Evolutionary conservation across 2,888 invertebrate genomes (phyloP), one percentile per base, ranked within the genome.

Genomic region (Trichopoda pennipes): DNA sequence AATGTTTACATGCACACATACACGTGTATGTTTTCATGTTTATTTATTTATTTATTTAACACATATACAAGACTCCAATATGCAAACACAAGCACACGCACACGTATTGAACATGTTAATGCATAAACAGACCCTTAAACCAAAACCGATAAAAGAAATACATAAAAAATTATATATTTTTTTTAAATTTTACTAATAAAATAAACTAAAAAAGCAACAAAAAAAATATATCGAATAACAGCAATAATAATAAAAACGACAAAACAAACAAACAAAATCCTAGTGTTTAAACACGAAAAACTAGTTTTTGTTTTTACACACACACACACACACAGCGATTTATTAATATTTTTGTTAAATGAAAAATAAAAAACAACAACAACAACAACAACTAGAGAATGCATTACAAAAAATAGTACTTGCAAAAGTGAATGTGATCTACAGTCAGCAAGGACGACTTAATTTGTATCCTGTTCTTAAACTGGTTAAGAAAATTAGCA

Each of bases 71-170:
- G n/a, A n/a, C 51, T 56, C 7, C 28, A 12, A 0, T 17, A 28
- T 10, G 42, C 23, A 32, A 47, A 44, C 28, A 17, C 38, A 12
- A 2, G 10, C 12, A 44, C 32, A 32, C 19, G 47, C 28, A 32
- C 47, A 47, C 21, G 9, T 10, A 63, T 19, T 3, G 38, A 53
- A 60, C 74, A 80, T 80, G 74, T 74, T 60, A 68, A 80, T 74
- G 79, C 79, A 74, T 80, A 80, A 80, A 74, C 73, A 74, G 68
- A 74, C 74, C 64, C 64, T 64, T 64, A 17, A 74, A 49, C 14
- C 35, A 74, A 32, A 16, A 60, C 32, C 35, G 21, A 55, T 32
- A 32, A 58, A 32, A 4, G 28, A 28, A 47, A 47, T 16, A 16
- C 44, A 47, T n/a, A 49, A 23, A 35, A 23, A 16, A 53, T 42